These are phyloP conservation scores for Phlogophora meticulosa DNA, from an alignment of 2,888 invertebrate genomes.

Conservation along the genomic window DNA sequence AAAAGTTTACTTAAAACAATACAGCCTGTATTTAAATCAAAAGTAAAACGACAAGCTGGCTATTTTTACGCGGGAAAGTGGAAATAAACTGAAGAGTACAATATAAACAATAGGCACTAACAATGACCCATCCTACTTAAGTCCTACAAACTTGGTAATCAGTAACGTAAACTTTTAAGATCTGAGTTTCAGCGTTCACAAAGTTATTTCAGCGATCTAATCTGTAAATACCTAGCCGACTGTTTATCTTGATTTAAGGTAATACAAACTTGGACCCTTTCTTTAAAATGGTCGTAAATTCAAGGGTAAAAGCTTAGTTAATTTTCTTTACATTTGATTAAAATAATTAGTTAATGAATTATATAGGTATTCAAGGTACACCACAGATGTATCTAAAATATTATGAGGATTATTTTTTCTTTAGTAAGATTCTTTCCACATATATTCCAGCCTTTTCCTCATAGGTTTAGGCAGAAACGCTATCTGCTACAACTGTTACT, in stretches of 20 bases:
- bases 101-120: constrained; percentile 20
- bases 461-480: too few species aligned
- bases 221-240: constrained; percentile 28
- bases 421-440: too few species aligned
- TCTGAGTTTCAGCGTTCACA: constrained; percentile 39
- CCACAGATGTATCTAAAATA: too few species aligned
- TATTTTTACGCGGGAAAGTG: constrained; percentile 2
- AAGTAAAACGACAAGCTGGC: background rate
- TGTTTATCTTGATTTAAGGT: constrained; percentile 52
- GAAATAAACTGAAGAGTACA: constrained; percentile 9
- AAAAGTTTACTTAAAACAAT: background rate
- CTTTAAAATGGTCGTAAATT: constrained; percentile 26
- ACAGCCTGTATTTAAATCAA: background rate
- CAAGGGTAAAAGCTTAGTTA: constrained; percentile 14
- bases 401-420: too few species aligned
- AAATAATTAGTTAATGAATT: constrained; percentile 49
- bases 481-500: too few species aligned
- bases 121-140: constrained; percentile 17
- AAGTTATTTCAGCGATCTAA: constrained; percentile 48
- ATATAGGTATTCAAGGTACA: too few species aligned
- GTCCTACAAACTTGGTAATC: constrained; percentile 31
- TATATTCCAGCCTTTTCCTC: too few species aligned
- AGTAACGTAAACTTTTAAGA: constrained; percentile 29
- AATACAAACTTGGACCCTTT: constrained; percentile 34
- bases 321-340: constrained; percentile 35